phyloP scores from a whole-genome alignment of 2,797 vertebrate species.

The Microctenopoma stevenorrisi region DNA sequence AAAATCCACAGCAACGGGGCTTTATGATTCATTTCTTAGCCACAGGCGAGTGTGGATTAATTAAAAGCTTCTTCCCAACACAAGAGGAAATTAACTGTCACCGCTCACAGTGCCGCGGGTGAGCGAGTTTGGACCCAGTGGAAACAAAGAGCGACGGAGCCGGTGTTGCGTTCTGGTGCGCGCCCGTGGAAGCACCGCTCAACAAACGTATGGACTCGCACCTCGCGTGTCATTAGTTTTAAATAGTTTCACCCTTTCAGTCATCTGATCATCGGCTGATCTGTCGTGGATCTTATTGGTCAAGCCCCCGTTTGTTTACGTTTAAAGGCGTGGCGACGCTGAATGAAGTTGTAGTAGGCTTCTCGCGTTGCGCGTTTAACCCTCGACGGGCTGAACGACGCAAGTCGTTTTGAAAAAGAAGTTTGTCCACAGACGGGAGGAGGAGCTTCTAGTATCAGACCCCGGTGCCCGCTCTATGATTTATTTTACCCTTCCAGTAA shows the following conservation, averaged over 20 bases:
- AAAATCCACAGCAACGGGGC: constrained; percentile 67
- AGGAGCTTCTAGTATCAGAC: fast-evolving
- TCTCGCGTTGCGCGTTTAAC: constrained; percentile 55
- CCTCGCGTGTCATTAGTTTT: constrained; percentile 79
- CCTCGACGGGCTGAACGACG: constrained; percentile 37
- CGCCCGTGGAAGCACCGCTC: constrained; percentile 18
- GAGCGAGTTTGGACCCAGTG: constrained; percentile 39
- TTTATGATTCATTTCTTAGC: constrained; percentile 70
- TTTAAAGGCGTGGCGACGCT: constrained; percentile 80
- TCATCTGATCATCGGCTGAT: constrained; percentile 90
- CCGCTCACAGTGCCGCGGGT: background rate
- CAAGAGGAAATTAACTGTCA: constrained; percentile 8
- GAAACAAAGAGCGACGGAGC: constrained; percentile 41
- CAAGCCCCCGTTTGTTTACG: constrained; percentile 83
- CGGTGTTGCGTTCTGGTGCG: constrained; percentile 39
- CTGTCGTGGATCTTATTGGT: constrained; percentile 81
- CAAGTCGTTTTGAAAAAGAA: constrained; percentile 15
- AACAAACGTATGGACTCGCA: constrained; percentile 61
- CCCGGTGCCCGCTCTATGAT: too few species aligned
- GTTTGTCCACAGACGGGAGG: too few species aligned
- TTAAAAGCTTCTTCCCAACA: constrained; percentile 23
- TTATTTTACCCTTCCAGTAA: background rate
- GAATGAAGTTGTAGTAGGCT: constrained; percentile 79
- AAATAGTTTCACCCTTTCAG: constrained; percentile 82
- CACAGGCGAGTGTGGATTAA: constrained; percentile 29